Evolutionary conservation across 2,797 vertebrate genomes (phyloP), one percentile per base, ranked within the genome.

Genomic region (Lutjanus argentimaculatus): DNA sequence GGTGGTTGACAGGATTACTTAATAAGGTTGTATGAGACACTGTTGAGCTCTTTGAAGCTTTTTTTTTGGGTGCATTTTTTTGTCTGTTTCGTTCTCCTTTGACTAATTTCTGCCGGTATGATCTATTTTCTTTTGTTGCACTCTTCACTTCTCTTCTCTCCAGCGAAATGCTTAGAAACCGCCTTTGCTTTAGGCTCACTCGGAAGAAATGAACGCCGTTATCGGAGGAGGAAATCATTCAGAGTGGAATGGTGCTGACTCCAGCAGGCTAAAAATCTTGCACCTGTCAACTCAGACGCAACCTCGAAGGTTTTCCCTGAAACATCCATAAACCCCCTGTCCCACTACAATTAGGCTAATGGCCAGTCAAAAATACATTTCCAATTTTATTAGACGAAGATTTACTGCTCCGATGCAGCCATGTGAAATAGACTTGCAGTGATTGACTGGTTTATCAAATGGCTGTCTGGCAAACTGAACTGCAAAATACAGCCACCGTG

Each of bases 271-370:
- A 51, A 83, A 76, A 85, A 68, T 84, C 82, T 55, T 58, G 57
- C 70, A 61, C 53, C 80, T 84, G 85, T 86, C 88, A 88, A 78
- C 76, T 59, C 65, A 22, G 25, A 80, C 19, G 22, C 55, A 65
- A 63, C 56, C 52, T 16, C 1, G 22, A 73, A 67, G 46, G 55
- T 57, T 83, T 85, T 75, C 52, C 12, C 67, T 14, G 22, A 82
- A 77, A 84, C 74, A 48, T 72, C 69, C 61, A 72, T 59, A 72
- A 79, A 17, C 48, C 51, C 19, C n/a, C 10, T 64, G 57, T 42
- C 13, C 70, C 46, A 10, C 62, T 51, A 71, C 88, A 90, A 85
- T 92, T 86, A 91, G 64, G 62, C 83, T 86, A 89, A 92, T 90
- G 85, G 68, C 13, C 53, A 57, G 25, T 51, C 72, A 57, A 68